Base-by-base conservation (phyloP, 2,888 invertebrate species). In the Drosophila austrosaltans region DNA sequence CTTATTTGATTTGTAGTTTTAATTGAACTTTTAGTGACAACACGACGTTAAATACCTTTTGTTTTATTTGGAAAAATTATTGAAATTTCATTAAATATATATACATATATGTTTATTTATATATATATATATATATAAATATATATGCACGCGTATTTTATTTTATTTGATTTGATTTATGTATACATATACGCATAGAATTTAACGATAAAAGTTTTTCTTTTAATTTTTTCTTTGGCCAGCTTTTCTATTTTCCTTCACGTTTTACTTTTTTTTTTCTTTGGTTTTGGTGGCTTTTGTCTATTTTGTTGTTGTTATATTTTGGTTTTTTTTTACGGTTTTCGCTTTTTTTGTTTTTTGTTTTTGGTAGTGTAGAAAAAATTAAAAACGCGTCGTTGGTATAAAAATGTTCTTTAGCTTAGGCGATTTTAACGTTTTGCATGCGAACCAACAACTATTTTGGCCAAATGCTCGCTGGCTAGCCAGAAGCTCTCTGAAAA, bases 381-480 rank as follows among this genome's bases (percentile, higher is more conserved):
- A 80, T 85, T 80, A 89, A 91, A 91, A 91, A 88, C 90, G 88
- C 90, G 85, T 78, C 85, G 90, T 89, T 90, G 89, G 90, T 90
- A 86, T 82, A 91, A 91, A 90, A 90, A 87, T 88, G 71, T 77
- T 76, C 76, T 81, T 87, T 85, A 90, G 89, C 90, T 90, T 84
- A 78, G 84, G 87, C 89, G 85, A 89, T 90, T 90, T 90, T 84
- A 82, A 89, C 91, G 91, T 91, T 90, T 83, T 90, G 90, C 91
- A 91, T 91, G 92, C 91, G 91, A 90, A 89, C 91, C 92, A 91
- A 91, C 91, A 91, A 91, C 85, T 85, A 85, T 82, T 87, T 89
- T 87, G 79, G 89, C 87, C 78, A 82, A 87, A 79, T 85, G 79
- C 87, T 78, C 79, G 84, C 80, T 80, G 76, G 68, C 78, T 74